These are phyloP conservation scores for Drosophila colorata DNA, from an alignment of 2,888 invertebrate genomes.

Conservation along the genomic window DNA sequence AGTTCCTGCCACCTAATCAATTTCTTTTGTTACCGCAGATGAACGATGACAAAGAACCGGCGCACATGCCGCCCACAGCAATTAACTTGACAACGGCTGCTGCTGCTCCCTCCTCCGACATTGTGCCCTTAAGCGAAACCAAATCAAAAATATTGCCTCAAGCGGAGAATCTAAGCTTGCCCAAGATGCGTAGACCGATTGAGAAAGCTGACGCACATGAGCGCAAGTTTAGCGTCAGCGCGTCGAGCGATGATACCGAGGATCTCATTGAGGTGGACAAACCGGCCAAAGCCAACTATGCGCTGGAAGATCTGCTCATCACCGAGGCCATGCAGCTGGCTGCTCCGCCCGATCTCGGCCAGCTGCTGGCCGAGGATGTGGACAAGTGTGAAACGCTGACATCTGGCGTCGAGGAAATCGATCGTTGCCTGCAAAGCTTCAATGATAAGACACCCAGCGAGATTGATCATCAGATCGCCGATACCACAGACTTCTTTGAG, in stretches of 20 bases:
- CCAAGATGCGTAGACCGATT: too few relatives aligned
- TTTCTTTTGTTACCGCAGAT: constrained; percentile 49
- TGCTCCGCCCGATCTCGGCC: neutral
- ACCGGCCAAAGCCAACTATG: neutral
- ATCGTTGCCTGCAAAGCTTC: constrained; percentile 18
- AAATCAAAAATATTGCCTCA: neutral
- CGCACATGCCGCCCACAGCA: constrained; percentile 9
- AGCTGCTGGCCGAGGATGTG: neutral
- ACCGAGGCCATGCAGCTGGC: constrained; percentile 5
- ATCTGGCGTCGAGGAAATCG: constrained; percentile 12
- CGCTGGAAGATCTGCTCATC: constrained; percentile 9
- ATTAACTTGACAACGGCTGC: constrained; percentile 21
- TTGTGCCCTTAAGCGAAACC: neutral
- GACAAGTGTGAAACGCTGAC: neutral
- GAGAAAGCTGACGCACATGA: too few relatives aligned
- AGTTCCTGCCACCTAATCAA: constrained; percentile 36
- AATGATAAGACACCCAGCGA: constrained; percentile 24
- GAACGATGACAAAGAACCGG: neutral
- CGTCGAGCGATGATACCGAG: neutral
- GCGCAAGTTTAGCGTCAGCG: neutral
- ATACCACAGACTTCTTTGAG: constrained; percentile 19
- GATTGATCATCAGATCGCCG: constrained; percentile 18
- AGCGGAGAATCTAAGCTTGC: constrained; percentile 1
- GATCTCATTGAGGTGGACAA: neutral
- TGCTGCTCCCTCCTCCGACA: neutral